Conservation (phyloP, 2,888 invertebrate species). For the Leucania comma region DNA sequence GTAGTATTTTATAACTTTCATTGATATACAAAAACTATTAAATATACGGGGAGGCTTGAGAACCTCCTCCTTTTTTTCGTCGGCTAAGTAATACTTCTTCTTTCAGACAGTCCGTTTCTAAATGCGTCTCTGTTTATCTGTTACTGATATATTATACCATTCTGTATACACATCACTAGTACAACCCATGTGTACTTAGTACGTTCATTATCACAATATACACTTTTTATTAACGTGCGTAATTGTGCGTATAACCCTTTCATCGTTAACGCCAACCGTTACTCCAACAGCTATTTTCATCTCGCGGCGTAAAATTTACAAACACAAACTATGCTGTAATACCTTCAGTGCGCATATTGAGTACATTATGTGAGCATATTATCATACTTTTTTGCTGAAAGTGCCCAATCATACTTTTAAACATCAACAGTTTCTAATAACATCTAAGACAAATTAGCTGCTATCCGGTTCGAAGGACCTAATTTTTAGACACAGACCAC, state of each 20-base stretch:
- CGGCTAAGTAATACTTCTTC: background rate
- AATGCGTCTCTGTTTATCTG: slow-evolving; percentile 5
- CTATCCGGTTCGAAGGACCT: slow-evolving; percentile 17
- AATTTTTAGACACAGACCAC: background rate
- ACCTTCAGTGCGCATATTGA: slow-evolving; percentile 6
- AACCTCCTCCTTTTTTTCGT: too few species aligned
- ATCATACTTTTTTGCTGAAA: slow-evolving; percentile 11
- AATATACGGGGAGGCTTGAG: too few species aligned
- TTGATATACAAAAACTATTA: background rate
- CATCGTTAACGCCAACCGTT: slow-evolving; percentile 57
- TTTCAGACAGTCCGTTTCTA: background rate
- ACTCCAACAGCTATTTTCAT: slow-evolving; percentile 50
- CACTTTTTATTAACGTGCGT: slow-evolving; percentile 53
- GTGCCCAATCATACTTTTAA: too few species aligned
- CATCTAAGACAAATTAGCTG: background rate
- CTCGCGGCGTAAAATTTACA: slow-evolving; percentile 43
- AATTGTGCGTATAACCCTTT: slow-evolving; percentile 48
- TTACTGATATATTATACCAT: slow-evolving; percentile 7
- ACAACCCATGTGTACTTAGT: slow-evolving; percentile 23
- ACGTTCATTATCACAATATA: slow-evolving; percentile 44
- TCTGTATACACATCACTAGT: slow-evolving; percentile 4
- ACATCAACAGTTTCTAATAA: background rate
- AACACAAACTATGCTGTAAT: slow-evolving; percentile 42
- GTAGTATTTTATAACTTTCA: background rate
- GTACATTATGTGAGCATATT: background rate